Percentiles rank a stretch among this genome's conserved stretches.
Conservation (phyloP, 2,797 vertebrate species). For the Holocentrus rufus region DNA sequence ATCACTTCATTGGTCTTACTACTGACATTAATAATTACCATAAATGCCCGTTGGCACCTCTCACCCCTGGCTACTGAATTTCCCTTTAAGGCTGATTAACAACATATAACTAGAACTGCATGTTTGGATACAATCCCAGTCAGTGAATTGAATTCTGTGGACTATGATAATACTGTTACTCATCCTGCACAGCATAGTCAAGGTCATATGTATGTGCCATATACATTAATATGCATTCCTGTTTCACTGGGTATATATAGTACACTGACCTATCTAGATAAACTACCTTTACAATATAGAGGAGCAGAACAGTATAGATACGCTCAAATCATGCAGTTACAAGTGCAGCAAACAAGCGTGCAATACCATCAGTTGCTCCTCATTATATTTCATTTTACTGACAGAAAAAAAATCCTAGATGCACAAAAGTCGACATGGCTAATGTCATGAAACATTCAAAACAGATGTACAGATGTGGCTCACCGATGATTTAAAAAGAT, state of each 20-base stretch:
- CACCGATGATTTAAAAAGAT: no score
- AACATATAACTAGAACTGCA: neutral
- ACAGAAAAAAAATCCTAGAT: no score
- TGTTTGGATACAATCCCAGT: neutral
- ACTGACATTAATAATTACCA: constrained; percentile 23
- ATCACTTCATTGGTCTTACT: constrained; percentile 5
- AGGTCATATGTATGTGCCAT: neutral
- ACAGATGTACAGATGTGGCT: no score
- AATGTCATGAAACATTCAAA: no score
- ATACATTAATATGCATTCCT: neutral
- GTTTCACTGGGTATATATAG: neutral
- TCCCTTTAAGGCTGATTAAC: constrained; percentile 9
- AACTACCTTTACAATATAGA: neutral
- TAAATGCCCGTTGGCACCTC: constrained; percentile 15
- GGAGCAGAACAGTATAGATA: neutral
- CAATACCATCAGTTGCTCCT: no score
- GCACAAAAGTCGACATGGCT: no score
- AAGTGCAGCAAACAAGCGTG: neutral
- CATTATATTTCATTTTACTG: no score
- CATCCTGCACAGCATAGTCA: neutral
- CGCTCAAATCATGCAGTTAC: neutral
- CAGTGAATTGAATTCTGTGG: neutral
- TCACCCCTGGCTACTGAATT: constrained; percentile 3
- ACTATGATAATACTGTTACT: constrained; percentile 1
- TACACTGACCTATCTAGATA: neutral